Evolutionary conservation across 2,888 invertebrate genomes (phyloP), one percentile per base, ranked within the genome.

Genomic region (Argyresthia goedartella): DNA sequence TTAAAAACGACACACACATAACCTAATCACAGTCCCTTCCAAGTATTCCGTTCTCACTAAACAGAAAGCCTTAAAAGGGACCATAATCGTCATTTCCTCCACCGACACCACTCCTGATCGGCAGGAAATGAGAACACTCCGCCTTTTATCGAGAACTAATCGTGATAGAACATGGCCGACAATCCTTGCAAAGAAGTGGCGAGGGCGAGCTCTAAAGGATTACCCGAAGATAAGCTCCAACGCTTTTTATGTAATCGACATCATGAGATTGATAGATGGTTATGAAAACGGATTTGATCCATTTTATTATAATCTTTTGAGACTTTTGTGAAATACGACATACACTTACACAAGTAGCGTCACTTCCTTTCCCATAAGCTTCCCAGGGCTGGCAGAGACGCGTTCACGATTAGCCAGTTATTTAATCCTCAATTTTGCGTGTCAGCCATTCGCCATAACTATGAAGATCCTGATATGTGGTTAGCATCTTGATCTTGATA

Each of bases 61-160:
- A 39, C 9, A 39, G 39, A 39, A 11, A 39, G 39, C 25, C 25
- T 25, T 25, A 25, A 50, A 25, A 41, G 8, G 35, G 42, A 42
- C 16, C 25, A 10, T 15, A 3, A 60, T 66, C 65, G 65, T 66
- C 65, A 73, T 76, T 75, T 75, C 72, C 72, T 68, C 25, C 60
- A 55, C 67, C 69, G 66, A 69, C 69, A 67, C 64, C 63, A 67
- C 65, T 67, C 60, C 64, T 63, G 53, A 53, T 53, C 44, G 52
- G 56, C 61, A 72, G 75, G 75, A 76, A 76, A 76, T 76, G 71
- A 73, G 70, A 68, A 68, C 65, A 63, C 63, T 66, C 63, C 61
- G 67, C 66, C 70, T 73, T 74, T 76, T 76, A 75, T 75, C 75
- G 66, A 59, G 57, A 60, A 60, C 64, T 71, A 73, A 74, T 73